phyloP scores from a whole-genome alignment of 2,113 vertebrate genomes.

The Pseudorasbora parva region DNA sequence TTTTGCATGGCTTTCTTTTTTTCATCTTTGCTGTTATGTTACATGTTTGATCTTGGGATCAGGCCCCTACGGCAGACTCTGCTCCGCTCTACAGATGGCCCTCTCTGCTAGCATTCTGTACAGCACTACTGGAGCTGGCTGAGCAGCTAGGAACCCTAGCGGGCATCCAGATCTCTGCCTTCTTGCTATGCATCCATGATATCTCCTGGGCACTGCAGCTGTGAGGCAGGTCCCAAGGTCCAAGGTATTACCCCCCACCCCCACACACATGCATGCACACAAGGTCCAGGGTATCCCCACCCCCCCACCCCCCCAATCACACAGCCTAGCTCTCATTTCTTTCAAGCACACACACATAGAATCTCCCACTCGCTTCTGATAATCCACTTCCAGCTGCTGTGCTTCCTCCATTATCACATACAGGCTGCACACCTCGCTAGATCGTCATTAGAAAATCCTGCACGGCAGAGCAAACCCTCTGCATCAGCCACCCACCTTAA shows the following conservation, averaged over 20 bases:
- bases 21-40: conserved; percentile 14
- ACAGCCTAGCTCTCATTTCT: conserved; percentile 8
- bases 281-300: conserved; percentile 52
- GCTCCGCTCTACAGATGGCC: conserved; percentile 65
- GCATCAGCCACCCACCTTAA: conserved; percentile 22
- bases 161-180: conserved; percentile 35
- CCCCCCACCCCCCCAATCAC: too few relatives aligned
- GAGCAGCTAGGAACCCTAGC: conserved; percentile 35
- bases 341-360: conserved; percentile 9
- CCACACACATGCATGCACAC: too few relatives aligned
- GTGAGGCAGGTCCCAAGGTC: conserved; percentile 57
- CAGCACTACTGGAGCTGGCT: conserved; percentile 16
- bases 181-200: conserved; percentile 43
- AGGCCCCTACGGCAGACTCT: conserved; percentile 30
- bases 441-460: conserved; percentile 11
- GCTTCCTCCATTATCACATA: conserved; percentile 11
- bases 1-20: conserved; percentile 20
- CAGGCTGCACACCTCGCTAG: conserved; percentile 7
- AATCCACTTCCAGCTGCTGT: conserved; percentile 5
- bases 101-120: background rate
- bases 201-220: conserved; percentile 62
- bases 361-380: conserved; percentile 19
- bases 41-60: conserved; percentile 35
- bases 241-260: conserved; percentile 29
- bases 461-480: background rate